Evolutionary conservation across 2,113 vertebrate genomes (phyloP), one percentile per base, ranked within the genome.

Genomic region (Lepisosteus oculatus): DNA sequence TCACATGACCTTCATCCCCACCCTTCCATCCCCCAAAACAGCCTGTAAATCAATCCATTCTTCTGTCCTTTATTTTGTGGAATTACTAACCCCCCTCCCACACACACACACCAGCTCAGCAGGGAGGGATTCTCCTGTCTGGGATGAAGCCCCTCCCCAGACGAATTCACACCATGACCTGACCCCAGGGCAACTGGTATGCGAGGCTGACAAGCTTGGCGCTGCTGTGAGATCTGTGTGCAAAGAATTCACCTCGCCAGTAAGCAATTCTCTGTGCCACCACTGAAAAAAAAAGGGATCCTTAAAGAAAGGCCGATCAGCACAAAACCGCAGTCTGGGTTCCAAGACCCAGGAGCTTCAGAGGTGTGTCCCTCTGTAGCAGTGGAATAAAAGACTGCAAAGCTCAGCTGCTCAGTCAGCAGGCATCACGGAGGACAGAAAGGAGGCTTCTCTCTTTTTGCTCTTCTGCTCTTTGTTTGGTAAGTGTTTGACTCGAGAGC

Each of bases 41-140:
- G 59, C 9, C 14, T 3, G 63, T 55, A 68, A 69, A 70, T 70
- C 29, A 70, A 61, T 61, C 45, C 47, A 55, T 11, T 68, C 47
- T 42, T 42, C 66, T 15, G 29, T 2, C 3, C 66, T 41, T 55
- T 12, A 68, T 55, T 15, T 68, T 1, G 15, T 51, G 47, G 29
- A 68, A 9, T 43, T 65, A 15, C 3, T 57, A 17, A 42, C 17
- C 59, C 57, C 54, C 41, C 67, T 47, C 67, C 62, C 76, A 77
- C 78, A 79, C 65, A 64, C 79, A 83, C 76, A 70, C 55, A 67
- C 69, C 45, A 71, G 70, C 51, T 15, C 51, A 56, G 61, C 67
- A 55, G 9, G 68, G 57, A n/a, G 43, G 42, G 55, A 4, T 8
- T 5, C 51, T 15, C 57, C 67, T 69, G 67, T 69, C 67, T 74